These are phyloP conservation scores for Ciconia maguari DNA, from an alignment of 2,113 vertebrate genomes.

Conservation along the genomic window DNA sequence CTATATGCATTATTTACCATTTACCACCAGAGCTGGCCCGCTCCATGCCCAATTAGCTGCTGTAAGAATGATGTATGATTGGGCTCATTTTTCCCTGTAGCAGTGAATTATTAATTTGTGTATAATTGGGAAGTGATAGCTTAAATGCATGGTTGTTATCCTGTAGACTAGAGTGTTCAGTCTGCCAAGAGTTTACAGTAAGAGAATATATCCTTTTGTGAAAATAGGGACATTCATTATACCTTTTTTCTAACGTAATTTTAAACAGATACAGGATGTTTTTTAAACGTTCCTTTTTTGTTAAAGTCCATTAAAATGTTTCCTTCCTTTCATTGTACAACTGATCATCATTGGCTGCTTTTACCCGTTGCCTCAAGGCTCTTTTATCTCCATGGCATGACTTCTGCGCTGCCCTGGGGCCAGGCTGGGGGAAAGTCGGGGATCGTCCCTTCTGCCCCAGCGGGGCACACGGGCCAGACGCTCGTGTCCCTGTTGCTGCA, in stretches of 20 bases:
- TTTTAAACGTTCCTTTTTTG: neutral
- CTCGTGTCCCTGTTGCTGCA: neutral
- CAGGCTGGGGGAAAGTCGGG: neutral
- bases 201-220: neutral
- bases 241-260: neutral
- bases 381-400: neutral
- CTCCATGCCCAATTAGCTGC: neutral
- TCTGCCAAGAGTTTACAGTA: neutral
- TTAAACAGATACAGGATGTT: neutral
- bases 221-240: neutral
- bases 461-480: no score
- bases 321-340: neutral
- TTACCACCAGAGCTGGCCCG: neutral
- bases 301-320: neutral
- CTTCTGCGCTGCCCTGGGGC: neutral
- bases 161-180: neutral
- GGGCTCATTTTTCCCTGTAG: neutral
- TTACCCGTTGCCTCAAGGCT: neutral
- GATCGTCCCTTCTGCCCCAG: neutral
- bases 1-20: conserved; percentile 81
- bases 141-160: neutral
- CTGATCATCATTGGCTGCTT: neutral
- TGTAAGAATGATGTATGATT: neutral
- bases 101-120: neutral
- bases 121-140: conserved; percentile 74